Conservation (phyloP, 1,140 invertebrate species). For the Helicoverpa zea region DNA sequence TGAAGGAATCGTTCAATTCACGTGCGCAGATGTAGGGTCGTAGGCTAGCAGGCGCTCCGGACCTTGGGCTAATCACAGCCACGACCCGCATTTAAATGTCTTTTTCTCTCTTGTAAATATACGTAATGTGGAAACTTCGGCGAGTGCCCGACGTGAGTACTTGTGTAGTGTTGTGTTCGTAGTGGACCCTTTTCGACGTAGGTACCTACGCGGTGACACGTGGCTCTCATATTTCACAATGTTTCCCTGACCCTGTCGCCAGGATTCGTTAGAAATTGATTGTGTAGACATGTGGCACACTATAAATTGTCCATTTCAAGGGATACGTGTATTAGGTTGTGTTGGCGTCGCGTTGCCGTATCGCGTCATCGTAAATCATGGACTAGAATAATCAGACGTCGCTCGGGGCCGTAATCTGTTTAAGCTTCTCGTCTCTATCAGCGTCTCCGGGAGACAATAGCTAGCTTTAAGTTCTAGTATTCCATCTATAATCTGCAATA, state of each 20-base stretch:
- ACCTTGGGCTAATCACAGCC: constrained; percentile 74
- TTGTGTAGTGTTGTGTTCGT: constrained; percentile 18
- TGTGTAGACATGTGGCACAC: constrained; percentile 71
- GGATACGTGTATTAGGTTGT: constrained; percentile 67
- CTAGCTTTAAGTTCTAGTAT: constrained; percentile 61
- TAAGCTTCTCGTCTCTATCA: constrained; percentile 78
- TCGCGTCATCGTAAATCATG: constrained; percentile 85
- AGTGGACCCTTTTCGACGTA: constrained; percentile 68
- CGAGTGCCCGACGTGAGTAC: constrained; percentile 6
- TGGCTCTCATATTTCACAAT: constrained; percentile 77
- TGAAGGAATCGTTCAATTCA: constrained; percentile 58
- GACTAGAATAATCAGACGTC: constrained; percentile 80
- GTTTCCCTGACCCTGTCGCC: constrained; percentile 61
- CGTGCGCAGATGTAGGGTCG: constrained; percentile 55
- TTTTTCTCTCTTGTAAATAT: constrained; percentile 73
- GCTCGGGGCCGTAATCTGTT: constrained; percentile 76
- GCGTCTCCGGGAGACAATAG: constrained; percentile 78
- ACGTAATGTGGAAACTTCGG: constrained; percentile 61
- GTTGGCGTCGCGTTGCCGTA: constrained; percentile 70
- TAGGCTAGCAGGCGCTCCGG: constrained; percentile 48
- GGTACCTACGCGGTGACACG: constrained; percentile 73
- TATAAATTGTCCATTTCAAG: constrained; percentile 79
- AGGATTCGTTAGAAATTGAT: constrained; percentile 68
- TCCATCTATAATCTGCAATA: constrained; percentile 45
- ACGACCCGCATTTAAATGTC: constrained; percentile 82